Conservation (phyloP, 1,140 invertebrate genomes). For the Coelopa frigida region DNA sequence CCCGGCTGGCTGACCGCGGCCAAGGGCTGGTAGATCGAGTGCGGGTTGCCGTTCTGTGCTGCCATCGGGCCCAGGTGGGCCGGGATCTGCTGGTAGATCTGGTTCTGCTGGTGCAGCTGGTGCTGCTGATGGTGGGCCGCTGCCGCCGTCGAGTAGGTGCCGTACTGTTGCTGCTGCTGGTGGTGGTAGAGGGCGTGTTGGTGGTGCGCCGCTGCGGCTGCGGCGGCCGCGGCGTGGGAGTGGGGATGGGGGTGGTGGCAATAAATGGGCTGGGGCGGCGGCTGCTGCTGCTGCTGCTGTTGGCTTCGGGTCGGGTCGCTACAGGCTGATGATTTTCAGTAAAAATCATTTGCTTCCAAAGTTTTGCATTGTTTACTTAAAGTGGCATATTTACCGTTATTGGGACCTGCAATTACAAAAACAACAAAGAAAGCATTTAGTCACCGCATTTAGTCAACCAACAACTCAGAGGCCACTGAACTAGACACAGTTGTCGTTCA, state of each 20-base stretch:
- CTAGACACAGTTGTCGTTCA: too few relatives aligned
- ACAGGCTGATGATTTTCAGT: constrained; percentile 70
- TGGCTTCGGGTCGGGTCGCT: constrained; percentile 18
- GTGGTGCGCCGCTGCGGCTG: constrained; percentile 32
- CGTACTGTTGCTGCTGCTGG: constrained; percentile 39
- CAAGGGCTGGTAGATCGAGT: constrained; percentile 41
- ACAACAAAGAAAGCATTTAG: constrained; percentile 1
- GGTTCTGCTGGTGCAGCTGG: constrained; percentile 27
- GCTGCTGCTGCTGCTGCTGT: constrained; percentile 29
- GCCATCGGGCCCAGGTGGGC: constrained; percentile 32
- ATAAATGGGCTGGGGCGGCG: constrained; percentile 43
- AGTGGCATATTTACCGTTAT: constrained; percentile 82
- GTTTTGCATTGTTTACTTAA: constrained; percentile 92
- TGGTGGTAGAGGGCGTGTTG: constrained; percentile 42
- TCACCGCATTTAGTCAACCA: too few relatives aligned
- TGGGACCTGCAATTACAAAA: constrained; percentile 46
- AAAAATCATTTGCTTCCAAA: constrained; percentile 85
- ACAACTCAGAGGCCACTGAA: too few relatives aligned
- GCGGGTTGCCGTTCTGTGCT: constrained; percentile 33
- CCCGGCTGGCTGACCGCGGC: constrained; percentile 41
- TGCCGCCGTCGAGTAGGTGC: constrained; percentile 35
- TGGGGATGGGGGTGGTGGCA: constrained; percentile 44
- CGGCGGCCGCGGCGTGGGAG: constrained; percentile 35
- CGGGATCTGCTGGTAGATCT: constrained; percentile 43
- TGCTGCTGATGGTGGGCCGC: constrained; percentile 35